phyloP scores from a whole-genome alignment of 1,140 invertebrate genomes.

The Drosophila dunni region DNA sequence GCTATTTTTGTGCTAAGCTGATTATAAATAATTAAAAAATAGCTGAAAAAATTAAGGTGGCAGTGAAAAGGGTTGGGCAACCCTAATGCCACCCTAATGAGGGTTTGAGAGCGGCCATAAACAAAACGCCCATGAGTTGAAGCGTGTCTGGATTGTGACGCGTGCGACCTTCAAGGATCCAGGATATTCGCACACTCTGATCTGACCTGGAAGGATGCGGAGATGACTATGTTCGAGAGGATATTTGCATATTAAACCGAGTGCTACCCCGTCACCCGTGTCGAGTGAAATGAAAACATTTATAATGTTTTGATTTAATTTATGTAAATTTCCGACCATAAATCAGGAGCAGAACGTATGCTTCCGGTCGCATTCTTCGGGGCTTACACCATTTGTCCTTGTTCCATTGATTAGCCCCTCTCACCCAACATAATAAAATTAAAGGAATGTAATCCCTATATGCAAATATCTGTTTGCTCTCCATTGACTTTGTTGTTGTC shows the following conservation, averaged over 20 bases:
- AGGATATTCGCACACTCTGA: constrained; percentile 54
- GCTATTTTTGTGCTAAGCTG: constrained; percentile 46
- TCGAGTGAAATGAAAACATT: constrained; percentile 67
- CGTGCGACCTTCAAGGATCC: constrained; percentile 75
- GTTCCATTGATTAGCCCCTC: constrained; percentile 63
- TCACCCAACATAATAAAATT: not conserved
- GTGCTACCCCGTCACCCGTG: constrained; percentile 8
- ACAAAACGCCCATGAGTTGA: constrained; percentile 73
- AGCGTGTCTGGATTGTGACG: constrained; percentile 41
- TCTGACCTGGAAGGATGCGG: constrained; percentile 2
- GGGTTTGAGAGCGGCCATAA: constrained; percentile 64
- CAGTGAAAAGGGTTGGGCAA: constrained; percentile 35
- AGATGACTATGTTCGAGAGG: constrained; percentile 68
- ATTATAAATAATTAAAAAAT: constrained; percentile 75
- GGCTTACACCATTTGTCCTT: constrained; percentile 48
- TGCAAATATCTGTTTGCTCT: constrained; percentile 51
- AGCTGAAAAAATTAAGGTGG: constrained; percentile 29
- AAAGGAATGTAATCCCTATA: constrained; percentile 28
- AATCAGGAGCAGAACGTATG: constrained; percentile 67
- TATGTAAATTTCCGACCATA: constrained; percentile 75
- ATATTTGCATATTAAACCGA: constrained; percentile 70
- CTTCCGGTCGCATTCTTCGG: constrained; percentile 59
- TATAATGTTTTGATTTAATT: constrained; percentile 77
- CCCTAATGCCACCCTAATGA: constrained; percentile 51
- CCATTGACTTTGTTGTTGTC: constrained; percentile 57